These are phyloP conservation scores for Chelonus formosanus DNA, from an alignment of 2,888 invertebrate species.

Conservation along the genomic window DNA sequence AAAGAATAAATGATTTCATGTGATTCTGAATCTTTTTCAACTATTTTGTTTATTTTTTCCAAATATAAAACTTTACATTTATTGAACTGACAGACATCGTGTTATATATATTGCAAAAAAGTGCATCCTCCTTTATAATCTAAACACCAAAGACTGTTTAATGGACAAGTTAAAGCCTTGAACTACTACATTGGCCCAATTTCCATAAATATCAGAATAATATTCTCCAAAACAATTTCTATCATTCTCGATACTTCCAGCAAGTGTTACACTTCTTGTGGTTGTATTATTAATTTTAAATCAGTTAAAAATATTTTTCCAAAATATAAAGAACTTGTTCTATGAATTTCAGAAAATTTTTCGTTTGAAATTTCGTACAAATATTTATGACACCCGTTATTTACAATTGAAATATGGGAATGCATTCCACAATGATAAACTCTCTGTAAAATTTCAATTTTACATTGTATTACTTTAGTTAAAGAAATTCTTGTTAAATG, in stretches of 20 bases:
- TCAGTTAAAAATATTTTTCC: background rate
- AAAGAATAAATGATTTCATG: constrained; percentile 22
- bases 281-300: background rate
- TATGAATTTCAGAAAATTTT: constrained; percentile 21
- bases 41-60: constrained; percentile 31
- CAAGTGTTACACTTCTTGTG: background rate
- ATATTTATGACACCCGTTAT: constrained; percentile 5
- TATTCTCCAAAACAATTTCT: background rate
- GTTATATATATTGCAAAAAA: constrained; percentile 17
- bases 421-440: constrained; percentile 35
- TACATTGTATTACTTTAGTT: constrained; percentile 25
- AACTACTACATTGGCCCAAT: background rate
- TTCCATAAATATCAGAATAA: constrained; percentile 9
- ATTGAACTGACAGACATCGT: background rate
- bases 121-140: constrained; percentile 17
- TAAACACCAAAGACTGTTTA: constrained; percentile 1
- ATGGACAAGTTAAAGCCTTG: background rate
- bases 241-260: background rate
- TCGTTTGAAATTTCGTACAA: constrained; percentile 6
- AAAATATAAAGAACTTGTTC: background rate
- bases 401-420: constrained; percentile 31
- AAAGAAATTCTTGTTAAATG: constrained; percentile 26
- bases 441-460: constrained; percentile 31
- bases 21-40: background rate
- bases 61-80: constrained; percentile 23